phyloP scores from a whole-genome alignment of 1,140 invertebrate genomes.

The Physella acuta region DNA sequence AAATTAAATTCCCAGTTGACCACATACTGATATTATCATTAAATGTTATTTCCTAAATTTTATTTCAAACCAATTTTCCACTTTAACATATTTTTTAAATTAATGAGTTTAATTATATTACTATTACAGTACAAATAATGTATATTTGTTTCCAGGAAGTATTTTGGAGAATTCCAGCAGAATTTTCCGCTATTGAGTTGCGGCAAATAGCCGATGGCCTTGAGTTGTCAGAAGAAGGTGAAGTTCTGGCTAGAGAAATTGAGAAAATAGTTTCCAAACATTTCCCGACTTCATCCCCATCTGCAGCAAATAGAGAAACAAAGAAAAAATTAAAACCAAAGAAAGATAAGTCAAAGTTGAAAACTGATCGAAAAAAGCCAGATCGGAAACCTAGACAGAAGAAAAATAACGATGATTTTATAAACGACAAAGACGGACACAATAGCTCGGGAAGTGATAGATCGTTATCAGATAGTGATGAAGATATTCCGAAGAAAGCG shows the following conservation, averaged over 20 bases:
- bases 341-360: constrained; percentile 13
- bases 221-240: constrained; percentile 35
- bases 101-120: too few relatives aligned
- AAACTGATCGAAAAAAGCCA: constrained; percentile 11
- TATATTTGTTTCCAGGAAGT: constrained; percentile 40
- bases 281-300: constrained; percentile 11
- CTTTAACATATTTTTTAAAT: too few relatives aligned
- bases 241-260: constrained; percentile 40
- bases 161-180: constrained; percentile 54
- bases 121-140: too few relatives aligned
- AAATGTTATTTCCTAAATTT: too few relatives aligned
- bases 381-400: constrained; percentile 24
- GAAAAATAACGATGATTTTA: constrained; percentile 24
- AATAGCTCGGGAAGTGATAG: not conserved
- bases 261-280: constrained; percentile 15
- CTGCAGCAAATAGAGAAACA: not conserved
- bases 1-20: too few relatives aligned
- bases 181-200: constrained; percentile 34
- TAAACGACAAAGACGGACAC: constrained; percentile 26
- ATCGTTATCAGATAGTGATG: not conserved
- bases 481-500: not conserved
- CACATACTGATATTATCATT: too few relatives aligned
- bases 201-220: constrained; percentile 37
- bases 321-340: constrained; percentile 11
- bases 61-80: too few relatives aligned